Percentiles rank a stretch among this genome's conserved stretches.
phyloP scores from a whole-genome alignment of 92 coral and sea anemone genomes.

The Galaxea fascicularis region DNA sequence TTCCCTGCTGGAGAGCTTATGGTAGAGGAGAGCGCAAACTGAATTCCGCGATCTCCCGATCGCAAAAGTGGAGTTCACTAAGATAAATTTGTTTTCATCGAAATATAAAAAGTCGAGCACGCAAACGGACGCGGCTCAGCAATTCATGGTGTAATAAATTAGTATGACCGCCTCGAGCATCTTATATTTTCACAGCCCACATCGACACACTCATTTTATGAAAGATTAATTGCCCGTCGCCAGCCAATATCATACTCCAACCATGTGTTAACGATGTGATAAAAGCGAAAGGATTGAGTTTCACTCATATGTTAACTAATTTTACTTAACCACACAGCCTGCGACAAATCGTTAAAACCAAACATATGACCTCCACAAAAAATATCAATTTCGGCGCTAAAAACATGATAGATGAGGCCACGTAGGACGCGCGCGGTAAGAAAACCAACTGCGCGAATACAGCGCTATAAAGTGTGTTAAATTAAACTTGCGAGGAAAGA shows the following conservation, averaged over 20 bases:
- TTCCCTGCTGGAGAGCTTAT: conserved; percentile 25
- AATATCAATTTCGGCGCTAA: conserved; percentile 22
- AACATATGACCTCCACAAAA: conserved; percentile 20
- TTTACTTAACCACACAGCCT: conserved; percentile 45
- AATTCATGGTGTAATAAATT: not conserved
- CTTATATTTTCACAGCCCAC: conserved; percentile 12
- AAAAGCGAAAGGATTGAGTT: conserved; percentile 26
- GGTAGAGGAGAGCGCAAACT: not conserved
- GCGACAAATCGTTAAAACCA: conserved; percentile 28
- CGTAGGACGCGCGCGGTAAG: not conserved
- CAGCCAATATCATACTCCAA: conserved; percentile 4
- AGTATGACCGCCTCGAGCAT: not conserved
- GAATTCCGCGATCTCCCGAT: not conserved
- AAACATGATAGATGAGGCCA: conserved; percentile 6
- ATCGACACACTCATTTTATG: conserved; percentile 35
- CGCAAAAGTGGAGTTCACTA: not conserved
- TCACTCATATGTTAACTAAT: conserved; percentile 36
- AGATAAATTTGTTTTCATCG: not conserved
- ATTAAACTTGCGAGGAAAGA: not conserved
- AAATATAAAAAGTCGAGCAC: not conserved
- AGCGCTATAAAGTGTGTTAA: not conserved
- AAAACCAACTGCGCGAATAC: not conserved
- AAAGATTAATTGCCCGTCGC: conserved; percentile 44
- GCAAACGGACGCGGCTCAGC: not conserved
- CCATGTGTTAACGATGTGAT: conserved; percentile 50